phyloP scores from a whole-genome alignment of 1,140 invertebrate species.

The Drosophila tani region DNA sequence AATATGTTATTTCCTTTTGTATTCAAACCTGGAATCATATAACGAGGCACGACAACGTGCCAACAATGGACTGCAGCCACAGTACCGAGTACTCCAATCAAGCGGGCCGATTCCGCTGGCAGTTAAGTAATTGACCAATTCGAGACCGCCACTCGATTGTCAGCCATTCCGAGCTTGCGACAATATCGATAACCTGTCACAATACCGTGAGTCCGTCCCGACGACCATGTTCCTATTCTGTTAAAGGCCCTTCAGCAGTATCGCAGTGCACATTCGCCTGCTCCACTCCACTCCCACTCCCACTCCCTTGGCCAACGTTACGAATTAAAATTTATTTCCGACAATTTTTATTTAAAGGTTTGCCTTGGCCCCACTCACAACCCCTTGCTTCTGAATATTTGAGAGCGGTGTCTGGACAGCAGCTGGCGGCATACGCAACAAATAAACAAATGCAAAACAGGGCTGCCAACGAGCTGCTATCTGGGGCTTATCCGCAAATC shows the following conservation, averaged over 20 bases:
- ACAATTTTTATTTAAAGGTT: conserved; percentile 61
- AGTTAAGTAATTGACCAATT: conserved; percentile 47
- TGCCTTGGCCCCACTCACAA: too few species aligned
- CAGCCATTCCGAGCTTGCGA: conserved; percentile 33
- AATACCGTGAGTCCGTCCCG: conserved; percentile 30
- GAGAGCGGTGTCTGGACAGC: conserved; percentile 32
- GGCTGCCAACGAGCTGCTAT: neutral
- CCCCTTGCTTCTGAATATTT: conserved; percentile 20
- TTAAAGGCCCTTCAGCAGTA: neutral
- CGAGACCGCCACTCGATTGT: conserved; percentile 30
- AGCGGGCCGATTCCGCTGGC: conserved; percentile 21
- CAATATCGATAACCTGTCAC: conserved; percentile 51
- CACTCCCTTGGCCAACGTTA: conserved; percentile 22
- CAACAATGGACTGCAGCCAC: neutral
- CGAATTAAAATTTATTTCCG: conserved; percentile 58
- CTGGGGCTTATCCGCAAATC: conserved; percentile 8
- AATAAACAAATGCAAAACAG: conserved; percentile 25
- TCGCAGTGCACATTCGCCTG: conserved; percentile 19
- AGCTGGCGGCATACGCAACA: conserved; percentile 26
- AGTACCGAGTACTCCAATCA: conserved; percentile 18
- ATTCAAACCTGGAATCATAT: neutral
- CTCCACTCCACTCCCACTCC: neutral
- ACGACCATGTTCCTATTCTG: conserved; percentile 29
- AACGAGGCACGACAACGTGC: neutral
- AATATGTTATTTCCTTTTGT: too few species aligned